Base-by-base conservation (phyloP, 92 coral and sea anemone genomes). In the Plumapathes pennacea region DNA sequence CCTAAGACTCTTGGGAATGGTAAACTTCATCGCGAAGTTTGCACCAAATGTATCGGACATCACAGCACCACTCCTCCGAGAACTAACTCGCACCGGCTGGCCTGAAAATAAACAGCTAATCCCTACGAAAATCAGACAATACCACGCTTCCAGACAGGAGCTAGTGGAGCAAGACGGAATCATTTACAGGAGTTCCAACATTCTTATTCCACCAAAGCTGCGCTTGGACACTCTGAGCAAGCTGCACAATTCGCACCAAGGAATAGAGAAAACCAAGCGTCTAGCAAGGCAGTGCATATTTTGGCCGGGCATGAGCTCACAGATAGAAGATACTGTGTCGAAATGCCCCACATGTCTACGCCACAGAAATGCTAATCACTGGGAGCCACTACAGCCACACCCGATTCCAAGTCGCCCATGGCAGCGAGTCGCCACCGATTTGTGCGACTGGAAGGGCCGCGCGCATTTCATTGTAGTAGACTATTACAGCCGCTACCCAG, bases 1-100 rank as follows among this genome's bases (percentile, higher is more conserved):
- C 5, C 74, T 54, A 1, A 38, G 79, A 17, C 59, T 82, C 0
- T 37, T 82, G 5, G 84, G 89, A 12, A 81, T 81, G 78, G 73
- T 74, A 20, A 81, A 74, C 28, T 81, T 74, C 36, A 51, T 74
- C 15, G 67, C 89, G 1, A 82, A 82, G 25, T 76, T 82, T 31
- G 29, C 80, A 2, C 76, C 84, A 33, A 47, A 62, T 3, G 37
- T 71, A 4, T 72, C 76, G 0, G 60, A 72, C 27, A 42, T 64
- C 1, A 61, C 83, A 17, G 67, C 69, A 12, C 82, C 77, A 7
- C 73, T 74, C 4, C 17, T 60, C 2, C 41, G 61, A 34, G 39
- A 69, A 38, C 67, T 52, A 21, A 69, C 60, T 4, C 50, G 46
- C 19, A 37, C 29, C n/a, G 84, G 74, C 11, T 64, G 74, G 74